Evolutionary conservation across 2,797 vertebrate species (phyloP), one percentile per base, ranked within the genome.

Genomic region (Garrulus glandarius): DNA sequence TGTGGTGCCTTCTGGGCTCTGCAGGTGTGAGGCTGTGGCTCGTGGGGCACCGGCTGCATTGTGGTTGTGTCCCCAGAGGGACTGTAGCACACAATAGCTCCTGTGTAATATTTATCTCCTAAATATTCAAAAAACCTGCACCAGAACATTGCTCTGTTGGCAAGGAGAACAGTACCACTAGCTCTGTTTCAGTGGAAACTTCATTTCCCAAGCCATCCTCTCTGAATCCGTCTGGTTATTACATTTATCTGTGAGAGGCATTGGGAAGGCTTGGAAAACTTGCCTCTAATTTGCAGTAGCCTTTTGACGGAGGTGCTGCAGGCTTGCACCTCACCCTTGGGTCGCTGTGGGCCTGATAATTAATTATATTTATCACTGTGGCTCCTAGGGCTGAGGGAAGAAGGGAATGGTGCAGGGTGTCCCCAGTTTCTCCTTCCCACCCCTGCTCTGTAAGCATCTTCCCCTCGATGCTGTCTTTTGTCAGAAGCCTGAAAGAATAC

Each of bases 401-500:
- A 36, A 49, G 39, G 69, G 60, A 64, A 43, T 9, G 1, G 44
- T 16, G 64, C 4, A 2, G 68, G 85, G 36, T 56, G 27, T 91
- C 84, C 84, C 43, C 3, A 3, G 34, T 3, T 76, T 81, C 79
- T 74, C 46, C 18, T 55, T 80, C 60, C 67, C 57, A 50, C 24
- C 84, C 71, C 34, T 44, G 77, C 71, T 74, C 81, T 52, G 3
- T 10, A 55, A 70, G 47, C 44, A 13, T 70, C 57, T 87, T 49
- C 63, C 53, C 59, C 37, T 70, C 1, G 13, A 11, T 24, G 32
- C 68, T 80, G 71, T 14, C 88, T 79, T 91, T 92, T 87, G 64
- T 91, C 55, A 74, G 87, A 24, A 77, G 79, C 37, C 75, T 83
- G 80, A 70, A 82, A 93, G 92, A 82, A 83, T 16, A 32, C 2